Evolutionary conservation across 1,140 invertebrate species (phyloP), one percentile per base, ranked within the genome.

Genomic region (Acyrthosiphon pisum): DNA sequence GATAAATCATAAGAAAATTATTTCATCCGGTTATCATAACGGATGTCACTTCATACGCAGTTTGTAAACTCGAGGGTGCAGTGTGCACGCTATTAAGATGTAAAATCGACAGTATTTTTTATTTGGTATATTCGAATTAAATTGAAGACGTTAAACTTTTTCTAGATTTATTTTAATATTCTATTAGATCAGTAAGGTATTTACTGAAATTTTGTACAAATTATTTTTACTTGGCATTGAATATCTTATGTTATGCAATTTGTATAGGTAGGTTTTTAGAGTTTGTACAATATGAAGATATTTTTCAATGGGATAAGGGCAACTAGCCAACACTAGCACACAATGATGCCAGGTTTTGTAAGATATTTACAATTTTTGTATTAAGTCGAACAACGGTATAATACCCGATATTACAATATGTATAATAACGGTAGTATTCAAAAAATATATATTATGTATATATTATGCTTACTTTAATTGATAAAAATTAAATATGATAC

Each of bases 331-430:
- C 26, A 76, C 1, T 23, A 30, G 14, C 90, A 48, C 76, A 46
- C 14, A 91, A 91, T 81, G 90, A 35, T 60, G 90, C 90, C 90
- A 91, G 90, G 26, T 91, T 91, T 91, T 76, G 90, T 91, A n/a
- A 91, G 41, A 7, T n/a, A 91, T 90, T 90, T 90, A 56, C 50
- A 1, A 23, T 88, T 48, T 20, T 53, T 37, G 35, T 37, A 26
- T 53, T 89, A 20, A 46, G 2, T 35, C 14, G 18, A 88, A 88
- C 14, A 56, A 56, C 50, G 46, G 44, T 50, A n/a, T n/a, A n/a
- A 14, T 68, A 68, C 30, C 60, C 30, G 9, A n/a, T n/a, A 23
- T 88, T 88, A 50, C 22, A n/a, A n/a, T n/a, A 48, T 35, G n/a
- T 88, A 50, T 50, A 87, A 48, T 48, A 44, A 87, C 30, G 11